Evolutionary conservation across 2,888 invertebrate genomes (phyloP), one percentile per base, ranked within the genome.

Genomic region (Rhamnusium bicolor): DNA sequence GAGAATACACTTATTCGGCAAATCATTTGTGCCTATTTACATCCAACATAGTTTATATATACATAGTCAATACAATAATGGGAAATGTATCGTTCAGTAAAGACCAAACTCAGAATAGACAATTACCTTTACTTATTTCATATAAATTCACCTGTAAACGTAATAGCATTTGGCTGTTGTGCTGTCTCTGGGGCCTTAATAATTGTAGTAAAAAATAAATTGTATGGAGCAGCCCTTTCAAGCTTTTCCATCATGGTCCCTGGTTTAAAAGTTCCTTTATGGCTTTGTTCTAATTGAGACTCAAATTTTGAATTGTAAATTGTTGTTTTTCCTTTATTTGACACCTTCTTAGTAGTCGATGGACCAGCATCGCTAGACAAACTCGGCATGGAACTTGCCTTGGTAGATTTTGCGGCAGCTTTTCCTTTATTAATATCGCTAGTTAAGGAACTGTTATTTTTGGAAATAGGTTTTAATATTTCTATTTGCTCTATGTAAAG

Each of bases 201-300:
- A 1, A 96, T 92, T 16, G 93, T 92, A 0, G 95, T 94, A 21
- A 94, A 92, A 86, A 96, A 96, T 78, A 94, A 88, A 83, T 94
- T 90, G 79, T 94, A 95, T 0, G 96, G 96, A 0, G 91, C 91
- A 8, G 92, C 91, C 0, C 90, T 89, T 18, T 91, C 89, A 81
- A 94, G 90, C 84, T 94, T 94, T 12, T 90, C 88, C 0, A 91
- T 91, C 91, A 94, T 93, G 60, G 91, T 88, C 32, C 92, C 92
- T 66, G 74, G 54, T 63, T 47, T 51, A 69, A 46, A 65, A 8
- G 4, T 51, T 8, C 19, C 19, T 51, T 24, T 40, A 67, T 24
- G 65, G 2, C n/a, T 61, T 32, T 72, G 46, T 5, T 49, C 62
- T 14, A 18, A 8, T 8, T 49, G 40, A 27, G 29, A 46, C 19